Base-by-base conservation (phyloP, 2,113 vertebrate species). In the Rhodinocichla rosea region DNA sequence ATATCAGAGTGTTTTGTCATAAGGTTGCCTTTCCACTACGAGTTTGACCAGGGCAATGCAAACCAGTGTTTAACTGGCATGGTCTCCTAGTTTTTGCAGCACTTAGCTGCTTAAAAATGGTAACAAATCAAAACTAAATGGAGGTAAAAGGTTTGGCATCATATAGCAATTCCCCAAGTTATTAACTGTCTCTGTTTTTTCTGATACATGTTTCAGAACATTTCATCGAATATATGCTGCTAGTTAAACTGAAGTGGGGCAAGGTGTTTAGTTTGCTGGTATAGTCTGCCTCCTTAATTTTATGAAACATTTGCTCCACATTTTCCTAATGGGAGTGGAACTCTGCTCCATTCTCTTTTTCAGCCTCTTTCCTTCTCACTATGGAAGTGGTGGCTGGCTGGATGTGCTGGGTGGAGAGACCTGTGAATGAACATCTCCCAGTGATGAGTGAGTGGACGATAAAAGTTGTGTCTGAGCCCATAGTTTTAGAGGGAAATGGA, bases 381-480 rank as follows among this genome's bases (percentile, higher is more conserved):
- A 1, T 42, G 40, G 57, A 60, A 90, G 17, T 33, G 32, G 55
- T 47, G 15, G 4, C 21, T 77, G 49, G 11, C 12, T 57, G 44
- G 32, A 71, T 1, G 1, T 56, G 10, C 52, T 6, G 7, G 6
- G 20, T 85, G 42, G 8, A 21, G 44, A 67, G 17, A 74, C 5
- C 23, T 59, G 23, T 13, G 13, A 49, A 50, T 24, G 6, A 59
- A 26, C 59, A 60, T 35, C 59, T 80, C 45, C 26, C 27, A 40
- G 32, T 4, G 0, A 1, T 33, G 24, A 73, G 15, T 16, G 30
- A 83, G 9, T 17, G 13, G 11, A 83, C 55, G n/a, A 45, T 16
- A 47, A 82, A 63, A 16, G 4, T 13, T 0, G 0, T 20, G 8
- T 30, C 24, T 56, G 19, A 73, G 53, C 32, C 40, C 13, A 18